These are phyloP conservation scores for Microtus montanus DNA, from an alignment of 2,113 vertebrate species.

Conservation along the genomic window DNA sequence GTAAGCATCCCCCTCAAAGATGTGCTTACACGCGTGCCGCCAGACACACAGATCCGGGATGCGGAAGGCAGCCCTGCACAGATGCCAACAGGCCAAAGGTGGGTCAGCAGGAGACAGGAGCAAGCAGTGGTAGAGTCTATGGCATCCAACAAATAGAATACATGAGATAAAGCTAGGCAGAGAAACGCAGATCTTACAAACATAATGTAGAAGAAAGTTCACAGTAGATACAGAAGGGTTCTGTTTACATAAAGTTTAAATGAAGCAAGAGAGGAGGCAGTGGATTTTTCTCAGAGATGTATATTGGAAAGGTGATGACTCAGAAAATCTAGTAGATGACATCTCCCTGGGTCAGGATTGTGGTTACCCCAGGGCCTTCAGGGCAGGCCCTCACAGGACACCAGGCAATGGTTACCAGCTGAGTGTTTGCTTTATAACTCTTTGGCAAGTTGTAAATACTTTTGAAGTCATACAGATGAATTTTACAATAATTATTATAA, in stretches of 20 bases:
- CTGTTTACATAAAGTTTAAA: background rate
- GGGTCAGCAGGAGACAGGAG: background rate
- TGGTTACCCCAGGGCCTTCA: background rate
- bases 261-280: background rate
- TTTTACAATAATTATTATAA: background rate
- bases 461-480: background rate
- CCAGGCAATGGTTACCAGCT: background rate
- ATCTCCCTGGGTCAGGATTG: background rate
- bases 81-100: background rate
- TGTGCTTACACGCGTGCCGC: background rate
- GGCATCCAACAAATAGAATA: background rate
- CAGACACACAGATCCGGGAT: background rate
- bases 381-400: too few species aligned
- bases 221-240: background rate
- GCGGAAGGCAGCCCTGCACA: background rate
- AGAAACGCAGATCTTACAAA: background rate
- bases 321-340: background rate
- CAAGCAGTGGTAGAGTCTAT: background rate
- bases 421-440: background rate
- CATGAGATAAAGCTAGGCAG: background rate
- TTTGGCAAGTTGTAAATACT: background rate
- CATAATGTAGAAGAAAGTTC: background rate
- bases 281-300: background rate
- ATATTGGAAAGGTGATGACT: rapidly evolving
- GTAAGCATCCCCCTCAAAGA: background rate